phyloP scores from a whole-genome alignment of 2,888 invertebrate genomes.

The Cyclophora albipunctata region DNA sequence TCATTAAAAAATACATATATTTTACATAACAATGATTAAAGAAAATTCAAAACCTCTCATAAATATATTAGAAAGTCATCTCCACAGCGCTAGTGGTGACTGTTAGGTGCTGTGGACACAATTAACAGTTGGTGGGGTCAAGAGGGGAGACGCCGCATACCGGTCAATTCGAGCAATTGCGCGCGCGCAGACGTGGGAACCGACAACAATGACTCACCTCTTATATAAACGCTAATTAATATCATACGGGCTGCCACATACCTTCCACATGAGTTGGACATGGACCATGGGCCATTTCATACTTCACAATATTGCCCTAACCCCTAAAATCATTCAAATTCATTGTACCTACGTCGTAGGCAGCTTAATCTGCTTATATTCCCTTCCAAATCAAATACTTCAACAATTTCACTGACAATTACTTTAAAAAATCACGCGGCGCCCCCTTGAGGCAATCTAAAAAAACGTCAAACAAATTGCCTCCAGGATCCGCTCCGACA shows the following conservation, averaged over 20 bases:
- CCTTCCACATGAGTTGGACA: background rate
- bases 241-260: conserved; percentile 1
- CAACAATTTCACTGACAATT: conserved; percentile 17
- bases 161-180: conserved; percentile 63
- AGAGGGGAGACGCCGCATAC: conserved; percentile 50
- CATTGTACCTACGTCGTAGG: background rate
- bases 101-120: conserved; percentile 47
- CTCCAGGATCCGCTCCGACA: conserved; percentile 11
- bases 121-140: conserved; percentile 58
- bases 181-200: conserved; percentile 54
- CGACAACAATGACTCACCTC: conserved; percentile 39
- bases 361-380: conserved; percentile 4
- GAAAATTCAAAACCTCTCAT: too few relatives aligned
- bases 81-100: conserved; percentile 22
- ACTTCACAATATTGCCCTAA: background rate
- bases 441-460: conserved; percentile 21
- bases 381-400: conserved; percentile 13
- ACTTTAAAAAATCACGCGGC: conserved; percentile 21
- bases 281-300: background rate
- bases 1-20: too few relatives aligned
- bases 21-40: too few relatives aligned
- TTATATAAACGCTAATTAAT: conserved; percentile 16
- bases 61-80: background rate
- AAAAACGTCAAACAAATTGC: conserved; percentile 30
- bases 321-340: conserved; percentile 4